phyloP scores from a whole-genome alignment of 1,140 invertebrate genomes.

The Penaeus chinensis region DNA sequence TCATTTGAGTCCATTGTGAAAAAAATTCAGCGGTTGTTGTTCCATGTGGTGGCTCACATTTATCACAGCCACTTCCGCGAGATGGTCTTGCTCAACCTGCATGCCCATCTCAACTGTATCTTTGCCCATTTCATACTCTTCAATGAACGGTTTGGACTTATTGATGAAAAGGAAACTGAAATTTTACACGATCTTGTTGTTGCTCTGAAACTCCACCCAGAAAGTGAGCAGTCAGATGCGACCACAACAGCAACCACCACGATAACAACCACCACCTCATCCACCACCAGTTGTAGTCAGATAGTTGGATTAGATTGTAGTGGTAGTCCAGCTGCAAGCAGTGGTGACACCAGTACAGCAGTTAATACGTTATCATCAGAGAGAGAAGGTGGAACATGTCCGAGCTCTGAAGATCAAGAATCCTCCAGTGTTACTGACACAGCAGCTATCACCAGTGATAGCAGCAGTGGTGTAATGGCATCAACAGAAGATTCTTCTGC shows the following conservation, averaged over 20 bases:
- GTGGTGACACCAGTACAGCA: slow-evolving; percentile 24
- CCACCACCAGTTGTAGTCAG: slow-evolving; percentile 28
- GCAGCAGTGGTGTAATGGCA: slow-evolving; percentile 42
- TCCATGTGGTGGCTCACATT: slow-evolving; percentile 97
- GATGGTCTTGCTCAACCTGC: slow-evolving; percentile 89
- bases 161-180: slow-evolving; percentile 95
- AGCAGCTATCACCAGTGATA: slow-evolving; percentile 24
- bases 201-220: slow-evolving; percentile 67
- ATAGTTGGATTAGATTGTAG: slow-evolving; percentile 31
- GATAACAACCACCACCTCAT: slow-evolving; percentile 13
- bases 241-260: slow-evolving; percentile 17
- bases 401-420: slow-evolving; percentile 34
- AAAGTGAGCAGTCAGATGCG: slow-evolving; percentile 42
- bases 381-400: slow-evolving; percentile 30
- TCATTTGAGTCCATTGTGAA: slow-evolving; percentile 94
- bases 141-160: slow-evolving; percentile 87
- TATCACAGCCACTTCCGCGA: slow-evolving; percentile 98
- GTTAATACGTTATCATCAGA: slow-evolving; percentile 25
- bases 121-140: slow-evolving; percentile 94
- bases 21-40: slow-evolving; percentile 95
- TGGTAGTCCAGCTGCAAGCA: slow-evolving; percentile 33
- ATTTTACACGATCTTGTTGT: slow-evolving; percentile 79
- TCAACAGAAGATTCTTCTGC: slow-evolving; percentile 17
- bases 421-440: background rate
- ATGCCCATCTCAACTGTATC: slow-evolving; percentile 84